Evolutionary conservation across 23 tunicate species (phyloP).

Genomic region (Trididemnum miniatum): DNA sequence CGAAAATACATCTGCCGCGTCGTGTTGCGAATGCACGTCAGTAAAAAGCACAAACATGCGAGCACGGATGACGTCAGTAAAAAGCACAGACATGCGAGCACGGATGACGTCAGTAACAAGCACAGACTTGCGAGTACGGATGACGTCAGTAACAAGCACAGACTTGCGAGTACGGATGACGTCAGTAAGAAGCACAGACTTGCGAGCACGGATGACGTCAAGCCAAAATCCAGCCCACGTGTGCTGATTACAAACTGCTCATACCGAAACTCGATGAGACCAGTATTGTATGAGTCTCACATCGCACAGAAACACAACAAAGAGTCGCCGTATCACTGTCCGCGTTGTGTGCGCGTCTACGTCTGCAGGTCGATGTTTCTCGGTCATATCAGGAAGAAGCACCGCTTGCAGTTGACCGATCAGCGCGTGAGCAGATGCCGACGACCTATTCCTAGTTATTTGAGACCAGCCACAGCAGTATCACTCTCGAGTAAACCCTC

Average conservation of each 20-base stretch:
- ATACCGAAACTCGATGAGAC: not conserved
- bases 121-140: not conserved
- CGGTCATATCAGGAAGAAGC: slow-evolving; percentile 8
- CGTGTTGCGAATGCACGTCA: slow-evolving; percentile 29
- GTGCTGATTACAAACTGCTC: not conserved
- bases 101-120: not conserved
- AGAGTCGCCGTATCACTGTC: slow-evolving; percentile 24
- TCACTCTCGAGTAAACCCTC: not conserved
- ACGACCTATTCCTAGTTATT: not conserved
- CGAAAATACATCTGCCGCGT: slow-evolving; percentile 13
- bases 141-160: slow-evolving; percentile 12
- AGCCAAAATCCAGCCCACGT: not conserved
- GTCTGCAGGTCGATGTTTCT: slow-evolving; percentile 3
- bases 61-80: not conserved
- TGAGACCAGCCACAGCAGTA: not conserved
- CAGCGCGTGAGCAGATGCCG: not conserved
- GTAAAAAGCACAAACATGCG: slow-evolving; percentile 20
- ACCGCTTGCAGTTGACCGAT: not conserved
- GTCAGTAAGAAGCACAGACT: not conserved
- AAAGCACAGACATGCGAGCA: not conserved
- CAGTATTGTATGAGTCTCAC: not conserved
- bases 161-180: not conserved
- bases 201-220: no score
- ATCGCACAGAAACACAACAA: slow-evolving; percentile 1
- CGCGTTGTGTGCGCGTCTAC: not conserved